Percentiles rank a stretch among this genome's conserved stretches.
Conservation (phyloP, 1,140 invertebrate species). For the Drosophila bifasciata region DNA sequence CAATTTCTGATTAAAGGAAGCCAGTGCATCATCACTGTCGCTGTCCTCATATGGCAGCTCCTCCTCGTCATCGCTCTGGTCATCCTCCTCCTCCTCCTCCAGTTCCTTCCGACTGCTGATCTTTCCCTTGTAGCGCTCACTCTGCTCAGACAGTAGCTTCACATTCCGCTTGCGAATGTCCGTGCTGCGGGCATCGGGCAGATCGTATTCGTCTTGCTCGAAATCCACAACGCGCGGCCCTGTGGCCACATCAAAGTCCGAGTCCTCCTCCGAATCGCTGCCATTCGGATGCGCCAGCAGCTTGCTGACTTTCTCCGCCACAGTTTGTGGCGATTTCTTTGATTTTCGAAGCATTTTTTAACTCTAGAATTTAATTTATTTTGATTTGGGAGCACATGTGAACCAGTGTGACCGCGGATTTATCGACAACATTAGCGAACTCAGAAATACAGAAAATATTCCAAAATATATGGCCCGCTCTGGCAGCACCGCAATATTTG, state of each 20-base stretch:
- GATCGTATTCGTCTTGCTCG: constrained; percentile 85
- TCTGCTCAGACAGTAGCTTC: constrained; percentile 88
- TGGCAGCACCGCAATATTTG: too few species aligned
- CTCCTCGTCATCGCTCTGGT: constrained; percentile 41
- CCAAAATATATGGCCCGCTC: too few species aligned
- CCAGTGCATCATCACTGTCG: constrained; percentile 43
- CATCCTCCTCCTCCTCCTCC: constrained; percentile 59
- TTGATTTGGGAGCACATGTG: constrained; percentile 3
- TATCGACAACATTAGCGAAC: too few species aligned
- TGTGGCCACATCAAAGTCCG: constrained; percentile 61
- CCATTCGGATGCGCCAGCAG: constrained; percentile 64
- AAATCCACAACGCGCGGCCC: constrained; percentile 76
- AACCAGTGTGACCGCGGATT: too few species aligned
- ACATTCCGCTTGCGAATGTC: constrained; percentile 88
- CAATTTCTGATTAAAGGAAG: constrained; percentile 44
- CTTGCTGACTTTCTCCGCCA: constrained; percentile 72
- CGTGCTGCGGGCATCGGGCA: constrained; percentile 85
- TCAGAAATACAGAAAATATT: too few species aligned
- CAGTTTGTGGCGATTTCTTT: constrained; percentile 60
- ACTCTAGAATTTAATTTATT: constrained; percentile 21
- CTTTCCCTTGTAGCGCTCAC: constrained; percentile 90
- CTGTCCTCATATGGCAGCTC: constrained; percentile 71
- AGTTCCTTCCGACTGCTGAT: constrained; percentile 86
- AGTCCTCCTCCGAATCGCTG: constrained; percentile 62
- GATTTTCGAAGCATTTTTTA: constrained; percentile 64